Evolutionary conservation across 2,888 invertebrate species (phyloP), one percentile per base, ranked within the genome.

Genomic region (Carabus problematicus): DNA sequence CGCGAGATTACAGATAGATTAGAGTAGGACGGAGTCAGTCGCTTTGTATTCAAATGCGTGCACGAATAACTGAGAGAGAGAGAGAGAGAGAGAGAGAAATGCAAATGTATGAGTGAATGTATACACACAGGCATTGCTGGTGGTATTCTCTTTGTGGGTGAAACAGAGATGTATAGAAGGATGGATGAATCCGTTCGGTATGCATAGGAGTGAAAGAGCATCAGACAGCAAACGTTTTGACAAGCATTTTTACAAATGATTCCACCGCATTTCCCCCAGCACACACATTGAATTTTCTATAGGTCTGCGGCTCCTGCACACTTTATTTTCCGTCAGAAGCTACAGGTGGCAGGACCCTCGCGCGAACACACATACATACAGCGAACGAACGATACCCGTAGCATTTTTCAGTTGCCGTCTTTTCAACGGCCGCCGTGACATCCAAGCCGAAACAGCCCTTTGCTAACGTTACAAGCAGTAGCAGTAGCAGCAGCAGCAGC

Each of bases 191-290:
- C 29, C 29, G 29, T 29, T 29, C 29, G 29, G 29, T 6, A 6
- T 29, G 29, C 6, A 29, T 29, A 29, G 29, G 8, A 29, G 56
- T 9, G 12, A 41, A 3, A 29, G n/a, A 40, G 11, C 40, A 19
- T 18, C 18, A 19, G 19, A 41, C 58, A 9, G 58, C 14, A 12
- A 29, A 12, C 60, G 70, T 70, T 71, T 76, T 78, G 79, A 79
- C 79, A 79, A 77, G 79, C 79, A 77, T 79, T 79, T 80, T 80
- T 79, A 79, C 79, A 80, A 80, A 80, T 80, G 79, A 79, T 79
- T 77, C 78, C 77, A 77, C 77, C 72, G 76, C 76, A 72, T 76
- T 74, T 75, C 73, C 75, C 75, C 75, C 73, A 72, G 73, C 74
- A 74, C 71, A 73, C 75, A 74, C 70, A 70, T 70, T 68, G 69